Evolutionary conservation across 2,888 invertebrate genomes (phyloP).

Genomic region (Teleiodes luculella): DNA sequence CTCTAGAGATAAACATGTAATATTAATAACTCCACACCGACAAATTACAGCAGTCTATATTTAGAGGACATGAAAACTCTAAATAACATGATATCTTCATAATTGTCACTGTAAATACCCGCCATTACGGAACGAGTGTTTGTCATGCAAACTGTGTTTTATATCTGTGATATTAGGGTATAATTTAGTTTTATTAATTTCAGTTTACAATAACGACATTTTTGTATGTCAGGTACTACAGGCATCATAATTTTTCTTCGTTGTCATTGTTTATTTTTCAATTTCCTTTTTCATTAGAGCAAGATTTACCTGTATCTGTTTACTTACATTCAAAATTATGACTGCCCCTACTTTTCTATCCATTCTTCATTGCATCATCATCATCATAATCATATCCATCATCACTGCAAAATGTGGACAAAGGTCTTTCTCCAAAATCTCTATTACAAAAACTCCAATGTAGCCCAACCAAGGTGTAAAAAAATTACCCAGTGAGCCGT

Average conservation of each 20-base stretch:
- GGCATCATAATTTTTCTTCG: neutral
- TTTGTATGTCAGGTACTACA: neutral
- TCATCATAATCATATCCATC: too few species aligned
- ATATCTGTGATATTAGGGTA: neutral
- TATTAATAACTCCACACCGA: neutral
- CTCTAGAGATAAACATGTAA: conserved; percentile 3
- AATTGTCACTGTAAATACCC: neutral
- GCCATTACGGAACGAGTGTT: neutral
- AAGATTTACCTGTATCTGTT: too few species aligned
- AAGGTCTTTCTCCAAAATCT: too few species aligned
- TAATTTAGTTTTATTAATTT: neutral
- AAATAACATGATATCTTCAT: neutral
- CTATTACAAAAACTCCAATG: too few species aligned
- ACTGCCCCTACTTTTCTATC: too few species aligned
- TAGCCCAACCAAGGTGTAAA: too few species aligned
- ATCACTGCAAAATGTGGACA: too few species aligned
- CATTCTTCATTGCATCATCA: too few species aligned
- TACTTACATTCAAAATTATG: too few species aligned
- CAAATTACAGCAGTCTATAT: neutral
- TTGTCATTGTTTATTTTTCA: too few species aligned
- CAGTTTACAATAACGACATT: neutral
- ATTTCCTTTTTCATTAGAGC: too few species aligned
- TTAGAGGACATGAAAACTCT: neutral
- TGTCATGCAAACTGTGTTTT: neutral
- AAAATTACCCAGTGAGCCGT: too few species aligned